phyloP scores from a whole-genome alignment of 2,888 invertebrate genomes.

The Watsonalla binaria region DNA sequence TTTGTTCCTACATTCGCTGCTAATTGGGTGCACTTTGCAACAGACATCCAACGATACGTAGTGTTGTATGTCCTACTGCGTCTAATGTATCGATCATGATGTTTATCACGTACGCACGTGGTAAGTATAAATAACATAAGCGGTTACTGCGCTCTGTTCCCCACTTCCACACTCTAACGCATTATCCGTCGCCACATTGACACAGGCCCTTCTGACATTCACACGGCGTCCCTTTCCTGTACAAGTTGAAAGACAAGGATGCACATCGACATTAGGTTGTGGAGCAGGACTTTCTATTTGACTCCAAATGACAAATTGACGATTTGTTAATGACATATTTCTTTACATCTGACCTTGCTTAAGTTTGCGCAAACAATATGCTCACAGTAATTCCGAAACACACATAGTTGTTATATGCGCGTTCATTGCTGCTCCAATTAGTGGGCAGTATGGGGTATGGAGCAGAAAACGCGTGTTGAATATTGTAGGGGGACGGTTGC shows the following conservation, averaged over 20 bases:
- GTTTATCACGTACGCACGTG: conserved; percentile 28
- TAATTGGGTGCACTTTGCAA: no score
- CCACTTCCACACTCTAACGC: neutral
- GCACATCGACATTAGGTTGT: no score
- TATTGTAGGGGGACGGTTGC: conserved; percentile 20
- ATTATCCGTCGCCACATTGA: conserved; percentile 1
- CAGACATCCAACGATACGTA: neutral
- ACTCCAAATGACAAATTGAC: conserved; percentile 8
- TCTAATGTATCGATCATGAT: conserved; percentile 12
- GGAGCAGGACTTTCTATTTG: no score
- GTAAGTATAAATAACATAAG: conserved; percentile 23
- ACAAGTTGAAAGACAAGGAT: no score
- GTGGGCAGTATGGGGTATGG: conserved; percentile 12
- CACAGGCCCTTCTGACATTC: conserved; percentile 11
- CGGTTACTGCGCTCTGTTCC: neutral
- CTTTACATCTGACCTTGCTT: conserved; percentile 16
- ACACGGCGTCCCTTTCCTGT: conserved; percentile 6
- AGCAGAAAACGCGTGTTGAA: conserved; percentile 25
- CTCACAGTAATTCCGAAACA: conserved; percentile 7
- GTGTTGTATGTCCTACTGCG: no score
- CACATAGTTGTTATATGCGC: conserved; percentile 6
- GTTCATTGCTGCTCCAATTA: conserved; percentile 25
- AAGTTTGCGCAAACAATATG: conserved; percentile 14
- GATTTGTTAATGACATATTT: conserved; percentile 33
- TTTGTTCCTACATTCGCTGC: no score